Conservation (phyloP, 2,113 vertebrate genomes). For the Cyrtonyx montezumae region DNA sequence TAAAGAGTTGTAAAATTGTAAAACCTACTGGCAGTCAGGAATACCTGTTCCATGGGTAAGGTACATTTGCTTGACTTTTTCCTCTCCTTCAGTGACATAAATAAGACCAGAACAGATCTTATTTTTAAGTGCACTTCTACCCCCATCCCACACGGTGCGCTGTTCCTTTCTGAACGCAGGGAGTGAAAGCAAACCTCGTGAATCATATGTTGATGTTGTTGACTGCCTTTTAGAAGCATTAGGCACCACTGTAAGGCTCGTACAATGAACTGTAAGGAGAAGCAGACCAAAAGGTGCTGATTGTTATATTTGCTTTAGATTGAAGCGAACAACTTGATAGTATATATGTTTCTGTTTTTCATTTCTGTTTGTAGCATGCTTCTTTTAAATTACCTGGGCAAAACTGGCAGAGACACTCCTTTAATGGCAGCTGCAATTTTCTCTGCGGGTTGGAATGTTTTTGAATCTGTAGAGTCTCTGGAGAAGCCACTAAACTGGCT, state of each 20-base stretch:
- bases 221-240: neutral
- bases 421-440: conserved; percentile 94
- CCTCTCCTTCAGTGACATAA: neutral
- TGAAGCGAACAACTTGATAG: conserved; percentile 17
- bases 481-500: conserved; percentile 97
- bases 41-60: conserved; percentile 2
- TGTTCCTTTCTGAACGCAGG: neutral
- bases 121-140: neutral
- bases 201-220: neutral
- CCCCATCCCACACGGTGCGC: neutral
- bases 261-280: neutral
- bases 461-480: conserved; percentile 92
- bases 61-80: neutral
- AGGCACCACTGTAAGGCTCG: neutral
- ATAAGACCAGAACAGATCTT: neutral
- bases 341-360: conserved; percentile 33
- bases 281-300: neutral
- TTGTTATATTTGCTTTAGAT: conserved; percentile 5
- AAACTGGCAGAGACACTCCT: conserved; percentile 88
- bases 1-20: neutral
- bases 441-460: conserved; percentile 97
- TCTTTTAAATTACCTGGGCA: conserved; percentile 95
- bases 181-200: neutral
- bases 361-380: conserved; percentile 88
- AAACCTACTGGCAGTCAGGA: neutral